Percentiles rank a stretch among this genome's conserved stretches.
Evolutionary conservation across 2,888 invertebrate species (phyloP).

Genomic region (Crossocerus cetratus): DNA sequence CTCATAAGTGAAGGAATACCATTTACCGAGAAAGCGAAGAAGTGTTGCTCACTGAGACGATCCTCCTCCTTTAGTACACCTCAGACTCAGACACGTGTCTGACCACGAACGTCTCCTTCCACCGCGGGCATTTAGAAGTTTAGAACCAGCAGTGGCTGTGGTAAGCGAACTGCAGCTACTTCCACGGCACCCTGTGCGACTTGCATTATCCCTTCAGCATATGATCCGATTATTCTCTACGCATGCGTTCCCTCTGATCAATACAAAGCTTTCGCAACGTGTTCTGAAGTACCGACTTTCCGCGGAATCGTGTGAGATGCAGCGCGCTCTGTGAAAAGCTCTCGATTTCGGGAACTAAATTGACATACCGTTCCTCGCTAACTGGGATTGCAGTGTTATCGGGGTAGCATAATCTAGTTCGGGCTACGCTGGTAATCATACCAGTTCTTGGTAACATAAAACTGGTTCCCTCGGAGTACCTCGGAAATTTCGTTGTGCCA

Average conservation of each 20-base stretch:
- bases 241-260: conserved; percentile 65
- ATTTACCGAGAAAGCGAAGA: conserved; percentile 16
- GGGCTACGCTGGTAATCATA: too few relatives aligned
- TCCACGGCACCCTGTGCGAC: conserved; percentile 35
- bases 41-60: conserved; percentile 18
- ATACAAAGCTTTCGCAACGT: conserved; percentile 52
- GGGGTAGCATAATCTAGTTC: too few relatives aligned
- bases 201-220: conserved; percentile 53
- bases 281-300: too few relatives aligned
- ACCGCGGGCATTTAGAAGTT: conserved; percentile 46
- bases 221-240: conserved; percentile 57
- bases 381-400: too few relatives aligned
- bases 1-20: conserved; percentile 16
- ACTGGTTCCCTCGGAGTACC: too few relatives aligned
- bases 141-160: conserved; percentile 32
- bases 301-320: too few relatives aligned
- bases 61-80: conserved; percentile 18
- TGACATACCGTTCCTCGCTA: too few relatives aligned
- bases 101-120: conserved; percentile 38
- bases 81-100: conserved; percentile 56
- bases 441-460: too few relatives aligned
- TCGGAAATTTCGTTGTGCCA: too few relatives aligned
- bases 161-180: conserved; percentile 47
- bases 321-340: too few relatives aligned
- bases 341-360: too few relatives aligned